Base-by-base conservation (phyloP, 1,140 invertebrate genomes). In the Drosophila dunni region DNA sequence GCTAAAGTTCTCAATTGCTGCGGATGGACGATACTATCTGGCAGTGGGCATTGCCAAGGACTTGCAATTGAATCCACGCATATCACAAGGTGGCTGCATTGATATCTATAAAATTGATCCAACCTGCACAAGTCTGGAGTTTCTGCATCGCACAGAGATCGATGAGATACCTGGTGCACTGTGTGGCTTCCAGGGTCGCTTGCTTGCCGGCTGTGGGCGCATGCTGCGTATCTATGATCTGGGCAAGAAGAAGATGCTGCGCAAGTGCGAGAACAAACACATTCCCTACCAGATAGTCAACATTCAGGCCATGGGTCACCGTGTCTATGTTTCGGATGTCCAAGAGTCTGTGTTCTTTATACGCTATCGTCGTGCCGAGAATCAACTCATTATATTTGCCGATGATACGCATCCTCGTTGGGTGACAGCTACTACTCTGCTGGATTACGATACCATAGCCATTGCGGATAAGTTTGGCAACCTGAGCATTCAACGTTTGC, bases 381-480 rank as follows among this genome's bases (percentile, higher is more conserved):
- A 99, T 93, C 98, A 99, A 86, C 93, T 99, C 42, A 98, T 99
- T 38, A 97, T 99, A 45, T 99, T 99, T 93, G 98, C 98, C 4
- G 99, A 99, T 93, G 99, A 99, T 86, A 99, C 98, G 0, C 97
- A 97, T 93, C 99, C 99, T 0, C 94, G 98, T 54, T 99, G 98
- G 97, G 96, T 99, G 1, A 99, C 98, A 0, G 96, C 96, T 34
- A 97, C 97, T 0, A 96, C 96, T 79, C 94, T 99, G n/a, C 93
- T 99, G 11, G 99, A 99, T 93, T 99, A 99, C 82, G 97, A 99
- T 84, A 99, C 99, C 3, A 96, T 99, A 20, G 98, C 98, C 0
- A 96, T 97, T 38, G 97, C 97, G 3, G 99, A 99, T 92, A 99
- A 99, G 93, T 99, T 99, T 95, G 99, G 99, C n/a, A 99, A 99